Conservation (phyloP, 2,113 vertebrate species). For the Osmerus eperlanus region DNA sequence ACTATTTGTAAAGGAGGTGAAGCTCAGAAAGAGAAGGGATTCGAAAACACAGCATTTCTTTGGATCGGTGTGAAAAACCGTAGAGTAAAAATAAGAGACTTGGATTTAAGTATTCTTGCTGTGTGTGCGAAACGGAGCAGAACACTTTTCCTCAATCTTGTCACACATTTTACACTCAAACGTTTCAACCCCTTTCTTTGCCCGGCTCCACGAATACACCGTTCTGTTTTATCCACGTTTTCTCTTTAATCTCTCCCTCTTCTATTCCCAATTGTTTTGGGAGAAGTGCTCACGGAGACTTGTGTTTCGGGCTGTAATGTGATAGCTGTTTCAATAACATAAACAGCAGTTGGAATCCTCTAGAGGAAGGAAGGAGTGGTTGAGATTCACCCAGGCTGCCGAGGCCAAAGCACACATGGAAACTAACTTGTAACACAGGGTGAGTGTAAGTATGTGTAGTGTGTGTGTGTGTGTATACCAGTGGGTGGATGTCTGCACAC, state of each 20-base stretch:
- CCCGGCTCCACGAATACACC: not conserved
- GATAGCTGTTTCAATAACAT: conserved; percentile 70
- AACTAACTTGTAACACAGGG: conserved; percentile 10
- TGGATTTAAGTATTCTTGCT: conserved; percentile 57
- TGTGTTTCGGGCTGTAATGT: conserved; percentile 65
- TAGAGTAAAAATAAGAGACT: conserved; percentile 23
- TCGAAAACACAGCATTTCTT: conserved; percentile 62
- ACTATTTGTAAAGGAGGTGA: conserved; percentile 39
- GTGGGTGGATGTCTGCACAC: conserved; percentile 42
- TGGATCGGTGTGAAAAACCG: conserved; percentile 53
- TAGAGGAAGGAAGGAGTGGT: conserved; percentile 49
- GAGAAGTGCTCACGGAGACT: conserved; percentile 34
- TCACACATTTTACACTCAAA: conserved; percentile 30
- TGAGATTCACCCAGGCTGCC: conserved; percentile 4
- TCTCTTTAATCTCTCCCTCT: conserved; percentile 18
- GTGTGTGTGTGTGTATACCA: conserved; percentile 30
- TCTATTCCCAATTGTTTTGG: not conserved
- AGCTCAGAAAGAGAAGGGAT: conserved; percentile 49
- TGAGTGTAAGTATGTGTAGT: not conserved
- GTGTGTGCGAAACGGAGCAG: conserved; percentile 47
- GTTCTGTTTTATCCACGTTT: not conserved
- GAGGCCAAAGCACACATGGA: conserved; percentile 3
- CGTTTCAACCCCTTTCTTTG: not conserved
- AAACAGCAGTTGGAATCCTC: conserved; percentile 67
- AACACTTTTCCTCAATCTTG: conserved; percentile 16